A percentile compares a stretch with the other conserved stretches of the same genome.
These are phyloP conservation scores for Zosterops pallidus DNA, from an alignment of 2,113 vertebrate species.

Conservation along the genomic window DNA sequence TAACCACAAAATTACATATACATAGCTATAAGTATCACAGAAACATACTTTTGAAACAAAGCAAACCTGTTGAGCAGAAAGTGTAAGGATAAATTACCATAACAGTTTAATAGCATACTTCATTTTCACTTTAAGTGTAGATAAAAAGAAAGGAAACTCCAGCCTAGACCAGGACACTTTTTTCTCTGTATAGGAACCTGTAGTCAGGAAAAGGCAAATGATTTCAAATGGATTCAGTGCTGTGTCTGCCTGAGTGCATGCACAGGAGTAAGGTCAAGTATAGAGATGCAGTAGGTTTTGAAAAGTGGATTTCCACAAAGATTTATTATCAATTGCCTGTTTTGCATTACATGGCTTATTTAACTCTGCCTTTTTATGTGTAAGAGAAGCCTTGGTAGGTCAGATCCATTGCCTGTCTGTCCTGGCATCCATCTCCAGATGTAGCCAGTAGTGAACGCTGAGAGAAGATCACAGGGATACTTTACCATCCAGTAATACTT, in stretches of 20 bases:
- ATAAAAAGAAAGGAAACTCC: not conserved
- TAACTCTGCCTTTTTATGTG: not conserved
- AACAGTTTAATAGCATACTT: constrained; percentile 26
- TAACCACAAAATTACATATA: constrained; percentile 61
- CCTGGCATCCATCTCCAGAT: not conserved
- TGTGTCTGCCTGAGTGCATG: not conserved
- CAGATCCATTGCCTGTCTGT: not conserved
- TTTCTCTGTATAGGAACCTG: not conserved
- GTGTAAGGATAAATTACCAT: constrained; percentile 9
- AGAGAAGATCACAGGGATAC: not conserved
- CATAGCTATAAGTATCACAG: constrained; percentile 49
- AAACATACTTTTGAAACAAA: constrained; percentile 42
- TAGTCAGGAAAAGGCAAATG: rapidly evolving
- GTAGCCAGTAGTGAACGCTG: not conserved
- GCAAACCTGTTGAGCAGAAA: constrained; percentile 61
- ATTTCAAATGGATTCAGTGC: not conserved
- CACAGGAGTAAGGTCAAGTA: not conserved
- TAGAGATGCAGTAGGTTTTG: not conserved
- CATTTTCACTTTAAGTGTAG: not conserved
- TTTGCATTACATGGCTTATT: not conserved
- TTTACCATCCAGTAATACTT: not conserved
- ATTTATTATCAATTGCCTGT: not conserved
- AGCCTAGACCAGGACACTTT: not conserved
- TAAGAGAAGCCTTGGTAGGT: not conserved
- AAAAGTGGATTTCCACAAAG: not conserved